A percentile compares a stretch with the other conserved stretches of the same genome.
These are phyloP conservation scores for Eriocheir sinensis DNA, from an alignment of 1,140 invertebrate genomes.

Conservation along the genomic window DNA sequence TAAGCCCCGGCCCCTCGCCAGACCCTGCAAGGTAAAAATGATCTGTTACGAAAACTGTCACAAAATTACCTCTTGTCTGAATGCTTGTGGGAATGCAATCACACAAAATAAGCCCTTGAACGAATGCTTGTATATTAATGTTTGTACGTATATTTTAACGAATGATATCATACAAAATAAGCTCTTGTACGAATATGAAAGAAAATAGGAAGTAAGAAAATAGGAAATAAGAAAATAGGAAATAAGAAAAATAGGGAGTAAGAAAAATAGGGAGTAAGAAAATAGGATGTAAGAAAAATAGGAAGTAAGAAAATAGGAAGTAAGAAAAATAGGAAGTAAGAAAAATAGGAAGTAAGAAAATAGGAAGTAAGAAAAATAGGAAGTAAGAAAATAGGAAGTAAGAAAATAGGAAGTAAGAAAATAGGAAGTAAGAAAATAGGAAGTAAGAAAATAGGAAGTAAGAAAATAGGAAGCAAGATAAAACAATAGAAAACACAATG, in stretches of 20 bases:
- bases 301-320: neutral
- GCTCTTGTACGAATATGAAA: conserved; percentile 6
- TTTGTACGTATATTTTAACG: neutral
- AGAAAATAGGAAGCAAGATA: too few species aligned
- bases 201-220: neutral
- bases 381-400: too few species aligned
- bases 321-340: neutral
- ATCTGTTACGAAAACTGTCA: neutral
- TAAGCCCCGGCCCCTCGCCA: neutral
- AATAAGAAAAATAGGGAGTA: neutral
- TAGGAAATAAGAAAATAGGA: neutral
- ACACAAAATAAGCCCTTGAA: too few species aligned
- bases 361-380: too few species aligned
- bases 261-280: neutral
- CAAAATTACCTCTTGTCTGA: too few species aligned
- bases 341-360: neutral
- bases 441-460: too few species aligned
- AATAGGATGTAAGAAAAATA: neutral
- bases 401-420: too few species aligned
- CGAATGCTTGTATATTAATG: neutral
- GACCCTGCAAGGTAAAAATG: neutral
- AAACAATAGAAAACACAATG: too few species aligned
- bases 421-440: too few species aligned
- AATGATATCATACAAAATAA: neutral
- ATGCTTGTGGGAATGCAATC: too few species aligned